These are phyloP conservation scores for Clusia tigrina DNA, from an alignment of 2,888 invertebrate species.

Conservation along the genomic window DNA sequence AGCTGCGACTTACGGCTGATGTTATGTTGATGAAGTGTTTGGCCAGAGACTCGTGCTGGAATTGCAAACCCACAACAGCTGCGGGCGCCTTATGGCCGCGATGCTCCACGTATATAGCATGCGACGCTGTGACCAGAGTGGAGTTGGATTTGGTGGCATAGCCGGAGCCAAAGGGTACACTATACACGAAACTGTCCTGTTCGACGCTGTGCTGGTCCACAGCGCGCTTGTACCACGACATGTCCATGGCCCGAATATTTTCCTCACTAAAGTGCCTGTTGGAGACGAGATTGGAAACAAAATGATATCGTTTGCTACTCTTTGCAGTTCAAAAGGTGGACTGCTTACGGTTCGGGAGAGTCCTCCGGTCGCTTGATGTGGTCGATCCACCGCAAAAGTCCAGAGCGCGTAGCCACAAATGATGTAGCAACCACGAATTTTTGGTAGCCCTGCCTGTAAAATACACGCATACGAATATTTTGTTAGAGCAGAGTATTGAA, in stretches of 20 bases:
- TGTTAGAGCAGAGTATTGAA: not conserved
- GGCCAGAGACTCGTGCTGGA: constrained; percentile 82
- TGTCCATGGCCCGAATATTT: constrained; percentile 83
- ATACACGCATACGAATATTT: not conserved
- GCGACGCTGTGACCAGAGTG: constrained; percentile 86
- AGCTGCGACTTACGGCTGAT: constrained; percentile 72
- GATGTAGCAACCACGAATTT: constrained; percentile 85
- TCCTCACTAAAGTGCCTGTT: constrained; percentile 85
- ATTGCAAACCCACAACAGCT: constrained; percentile 91
- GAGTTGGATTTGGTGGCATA: constrained; percentile 65
- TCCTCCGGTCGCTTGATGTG: constrained; percentile 69
- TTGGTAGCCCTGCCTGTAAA: constrained; percentile 82
- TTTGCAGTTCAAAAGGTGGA: not conserved
- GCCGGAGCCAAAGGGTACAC: constrained; percentile 67
- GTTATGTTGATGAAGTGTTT: constrained; percentile 89
- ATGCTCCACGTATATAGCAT: constrained; percentile 87
- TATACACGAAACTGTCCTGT: constrained; percentile 90
- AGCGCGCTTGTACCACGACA: constrained; percentile 89
- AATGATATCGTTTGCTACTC: not conserved
- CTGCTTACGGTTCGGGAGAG: constrained; percentile 73
- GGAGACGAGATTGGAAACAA: not conserved
- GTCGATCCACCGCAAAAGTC: constrained; percentile 87
- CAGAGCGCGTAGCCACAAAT: constrained; percentile 90
- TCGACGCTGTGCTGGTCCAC: constrained; percentile 88
- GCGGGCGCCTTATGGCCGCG: constrained; percentile 86